A percentile compares a stretch with the other conserved stretches of the same genome.
phyloP scores from a whole-genome alignment of 1,140 invertebrate species.

The Drosophila kikkawai region DNA sequence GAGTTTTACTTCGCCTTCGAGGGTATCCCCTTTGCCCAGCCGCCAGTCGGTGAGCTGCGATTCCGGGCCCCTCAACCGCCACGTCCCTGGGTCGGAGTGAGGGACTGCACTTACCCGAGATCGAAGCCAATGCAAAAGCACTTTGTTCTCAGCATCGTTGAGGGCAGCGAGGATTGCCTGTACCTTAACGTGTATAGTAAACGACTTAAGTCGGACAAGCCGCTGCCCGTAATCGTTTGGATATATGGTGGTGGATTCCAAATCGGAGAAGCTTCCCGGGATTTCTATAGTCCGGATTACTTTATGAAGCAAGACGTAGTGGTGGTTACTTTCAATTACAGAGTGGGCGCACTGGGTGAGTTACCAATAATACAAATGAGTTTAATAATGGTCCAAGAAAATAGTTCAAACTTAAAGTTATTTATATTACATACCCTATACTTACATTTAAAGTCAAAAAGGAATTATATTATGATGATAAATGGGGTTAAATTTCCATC shows the following conservation, averaged over 20 bases:
- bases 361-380: neutral
- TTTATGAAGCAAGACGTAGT: constrained; percentile 88
- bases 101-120: constrained; percentile 79
- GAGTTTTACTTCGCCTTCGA: constrained; percentile 81
- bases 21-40: constrained; percentile 89
- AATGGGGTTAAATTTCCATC: too few relatives aligned
- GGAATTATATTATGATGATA: neutral
- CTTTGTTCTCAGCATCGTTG: constrained; percentile 50
- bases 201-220: constrained; percentile 55
- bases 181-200: constrained; percentile 78
- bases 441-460: neutral
- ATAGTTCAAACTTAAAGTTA: too few relatives aligned
- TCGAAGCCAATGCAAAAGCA: constrained; percentile 69
- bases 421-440: too few relatives aligned
- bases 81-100: constrained; percentile 86
- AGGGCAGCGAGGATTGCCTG: constrained; percentile 77
- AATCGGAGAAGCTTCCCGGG: constrained; percentile 84
- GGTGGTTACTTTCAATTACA: constrained; percentile 90
- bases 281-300: constrained; percentile 87
- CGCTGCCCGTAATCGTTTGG: constrained; percentile 88
- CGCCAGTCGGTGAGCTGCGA: constrained; percentile 88
- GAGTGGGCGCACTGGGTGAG: constrained; percentile 87
- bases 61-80: constrained; percentile 87
- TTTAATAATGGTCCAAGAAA: neutral
- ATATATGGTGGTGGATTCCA: constrained; percentile 90